Percentiles rank a stretch among this genome's conserved stretches.
phyloP scores from a whole-genome alignment of 2,888 invertebrate species.

The Tineola bisselliella region DNA sequence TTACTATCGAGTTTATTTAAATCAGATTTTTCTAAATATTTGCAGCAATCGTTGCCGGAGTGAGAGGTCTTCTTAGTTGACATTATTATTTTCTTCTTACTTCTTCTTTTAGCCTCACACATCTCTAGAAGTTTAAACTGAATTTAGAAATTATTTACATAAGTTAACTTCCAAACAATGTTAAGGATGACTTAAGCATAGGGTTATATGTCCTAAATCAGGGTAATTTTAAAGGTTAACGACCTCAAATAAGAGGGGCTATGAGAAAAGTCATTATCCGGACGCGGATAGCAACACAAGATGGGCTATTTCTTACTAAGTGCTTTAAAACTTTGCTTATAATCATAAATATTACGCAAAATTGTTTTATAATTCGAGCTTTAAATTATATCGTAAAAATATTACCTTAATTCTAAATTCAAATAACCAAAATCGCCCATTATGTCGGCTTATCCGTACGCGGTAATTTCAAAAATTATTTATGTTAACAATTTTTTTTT shows the following conservation, averaged over 20 bases:
- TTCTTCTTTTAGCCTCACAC: too few relatives aligned
- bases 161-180: not conserved
- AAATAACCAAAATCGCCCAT: too few relatives aligned
- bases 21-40: too few relatives aligned
- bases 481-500: too few relatives aligned
- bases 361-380: not conserved
- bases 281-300: slow-evolving; percentile 19
- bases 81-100: too few relatives aligned
- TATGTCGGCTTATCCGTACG: too few relatives aligned
- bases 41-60: too few relatives aligned
- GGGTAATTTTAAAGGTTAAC: slow-evolving; percentile 12
- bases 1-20: too few relatives aligned
- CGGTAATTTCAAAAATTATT: too few relatives aligned
- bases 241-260: slow-evolving; percentile 16
- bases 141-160: not conserved
- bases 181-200: slow-evolving; percentile 16
- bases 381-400: not conserved
- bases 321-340: slow-evolving; percentile 20
- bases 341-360: not conserved
- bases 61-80: too few relatives aligned
- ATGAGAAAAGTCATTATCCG: slow-evolving; percentile 21
- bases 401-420: not conserved
- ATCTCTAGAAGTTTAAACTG: not conserved
- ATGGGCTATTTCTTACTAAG: slow-evolving; percentile 20
- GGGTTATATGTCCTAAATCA: slow-evolving; percentile 17